Conservation (phyloP, 2,797 vertebrate species). For the Helostoma temminkii region DNA sequence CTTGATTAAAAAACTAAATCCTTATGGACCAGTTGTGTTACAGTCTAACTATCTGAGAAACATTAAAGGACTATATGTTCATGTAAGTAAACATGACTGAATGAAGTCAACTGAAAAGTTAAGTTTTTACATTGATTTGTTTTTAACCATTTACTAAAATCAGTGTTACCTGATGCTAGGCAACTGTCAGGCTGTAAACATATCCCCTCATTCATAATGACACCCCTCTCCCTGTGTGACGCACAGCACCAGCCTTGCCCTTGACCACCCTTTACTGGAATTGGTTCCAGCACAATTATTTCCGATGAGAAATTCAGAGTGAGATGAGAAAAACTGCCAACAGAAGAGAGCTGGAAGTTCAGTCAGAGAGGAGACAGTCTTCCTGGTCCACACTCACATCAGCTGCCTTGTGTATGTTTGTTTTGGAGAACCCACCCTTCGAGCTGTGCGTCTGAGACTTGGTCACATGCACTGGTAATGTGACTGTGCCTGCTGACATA, state of each 20-base stretch:
- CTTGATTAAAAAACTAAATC: slow-evolving; percentile 34
- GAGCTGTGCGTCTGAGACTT: slow-evolving; percentile 28
- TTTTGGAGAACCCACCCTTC: slow-evolving; percentile 48
- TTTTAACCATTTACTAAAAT: too few relatives aligned
- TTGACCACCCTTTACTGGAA: slow-evolving; percentile 66
- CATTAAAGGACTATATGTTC: slow-evolving; percentile 13
- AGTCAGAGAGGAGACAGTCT: slow-evolving; percentile 34
- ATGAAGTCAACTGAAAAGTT: too few relatives aligned
- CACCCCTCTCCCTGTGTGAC: slow-evolving; percentile 50
- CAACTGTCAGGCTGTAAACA: slow-evolving; percentile 63
- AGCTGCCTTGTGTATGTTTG: slow-evolving; percentile 52
- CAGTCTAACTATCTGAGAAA: slow-evolving; percentile 19
- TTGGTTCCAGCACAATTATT: slow-evolving; percentile 58
- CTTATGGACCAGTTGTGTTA: slow-evolving; percentile 7
- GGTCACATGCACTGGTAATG: slow-evolving; percentile 68
- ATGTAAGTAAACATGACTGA: too few relatives aligned
- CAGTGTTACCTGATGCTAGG: slow-evolving; percentile 62
- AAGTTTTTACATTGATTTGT: too few relatives aligned
- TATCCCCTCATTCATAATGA: slow-evolving; percentile 58
- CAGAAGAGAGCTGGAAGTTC: slow-evolving; percentile 48
- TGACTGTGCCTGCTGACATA: slow-evolving; percentile 60
- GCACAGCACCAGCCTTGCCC: slow-evolving; percentile 44
- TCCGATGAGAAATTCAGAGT: too few relatives aligned
- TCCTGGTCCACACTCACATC: slow-evolving; percentile 42
- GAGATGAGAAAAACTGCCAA: slow-evolving; percentile 59